A percentile compares a stretch with the other conserved stretches of the same genome.
Conservation (phyloP, 2,888 invertebrate species). For the Eustalomyia histrio region DNA sequence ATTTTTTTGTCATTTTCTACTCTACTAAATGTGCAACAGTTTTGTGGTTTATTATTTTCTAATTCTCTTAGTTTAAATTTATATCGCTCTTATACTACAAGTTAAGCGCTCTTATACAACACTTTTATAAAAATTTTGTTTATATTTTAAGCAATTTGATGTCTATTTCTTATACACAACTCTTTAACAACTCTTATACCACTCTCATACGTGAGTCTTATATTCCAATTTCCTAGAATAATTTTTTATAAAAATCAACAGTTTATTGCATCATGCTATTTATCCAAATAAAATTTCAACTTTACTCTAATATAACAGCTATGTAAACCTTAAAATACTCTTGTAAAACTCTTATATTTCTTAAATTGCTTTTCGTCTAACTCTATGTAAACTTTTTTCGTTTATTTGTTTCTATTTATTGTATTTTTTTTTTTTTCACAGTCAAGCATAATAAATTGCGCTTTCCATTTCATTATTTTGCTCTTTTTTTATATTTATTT, state of each 20-base stretch:
- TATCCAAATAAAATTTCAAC: background rate
- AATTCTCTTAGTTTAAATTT: background rate
- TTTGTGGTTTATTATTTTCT: background rate
- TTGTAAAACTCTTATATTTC: conserved; percentile 5
- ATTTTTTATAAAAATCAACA: conserved; percentile 39
- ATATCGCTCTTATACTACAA: background rate
- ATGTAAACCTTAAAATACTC: background rate
- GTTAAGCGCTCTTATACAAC: background rate
- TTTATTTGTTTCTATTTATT: conserved; percentile 27
- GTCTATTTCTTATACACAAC: background rate
- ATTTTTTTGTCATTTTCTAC: background rate
- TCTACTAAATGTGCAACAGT: conserved; percentile 55
- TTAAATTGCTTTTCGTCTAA: background rate
- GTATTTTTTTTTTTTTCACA: conserved; percentile 43
- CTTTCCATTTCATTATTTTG: conserved; percentile 72
- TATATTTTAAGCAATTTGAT: background rate
- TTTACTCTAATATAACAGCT: background rate
- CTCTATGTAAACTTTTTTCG: background rate
- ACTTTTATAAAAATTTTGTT: background rate
- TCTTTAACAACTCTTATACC: conserved; percentile 4
- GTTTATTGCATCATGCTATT: conserved; percentile 6
- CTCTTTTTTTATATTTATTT: conserved; percentile 13
- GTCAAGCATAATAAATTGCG: conserved; percentile 67
- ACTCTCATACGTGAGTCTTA: conserved; percentile 5
- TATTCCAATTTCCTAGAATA: background rate